These are phyloP conservation scores for Steinernema feltiae DNA, from an alignment of 1,140 invertebrate genomes.

Conservation along the genomic window DNA sequence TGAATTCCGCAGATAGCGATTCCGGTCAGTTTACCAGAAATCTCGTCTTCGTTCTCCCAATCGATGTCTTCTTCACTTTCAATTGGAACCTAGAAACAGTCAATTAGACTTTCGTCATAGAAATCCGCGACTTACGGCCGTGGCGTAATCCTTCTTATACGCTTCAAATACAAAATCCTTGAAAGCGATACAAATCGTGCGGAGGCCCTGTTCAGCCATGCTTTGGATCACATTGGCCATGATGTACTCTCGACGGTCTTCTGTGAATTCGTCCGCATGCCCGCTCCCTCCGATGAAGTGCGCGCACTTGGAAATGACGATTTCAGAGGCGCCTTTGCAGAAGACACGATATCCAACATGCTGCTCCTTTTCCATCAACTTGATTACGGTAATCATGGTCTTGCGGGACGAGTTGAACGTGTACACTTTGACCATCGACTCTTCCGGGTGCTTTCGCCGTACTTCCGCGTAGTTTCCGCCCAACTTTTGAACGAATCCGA, in stretches of 20 bases:
- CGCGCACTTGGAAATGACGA: constrained; percentile 58
- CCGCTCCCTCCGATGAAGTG: constrained; percentile 90
- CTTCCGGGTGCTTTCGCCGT: constrained; percentile 50
- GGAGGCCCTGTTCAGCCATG: constrained; percentile 93
- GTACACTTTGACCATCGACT: constrained; percentile 56
- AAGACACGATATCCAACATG: constrained; percentile 50
- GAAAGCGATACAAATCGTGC: constrained; percentile 69
- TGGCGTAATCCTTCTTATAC: constrained; percentile 23
- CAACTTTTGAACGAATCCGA: constrained; percentile 55
- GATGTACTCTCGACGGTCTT: constrained; percentile 82
- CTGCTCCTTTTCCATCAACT: constrained; percentile 58
- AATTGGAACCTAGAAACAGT: constrained; percentile 27
- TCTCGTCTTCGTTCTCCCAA: constrained; percentile 56
- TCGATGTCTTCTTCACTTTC: constrained; percentile 46
- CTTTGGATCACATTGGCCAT: constrained; percentile 92
- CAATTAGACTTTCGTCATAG: no score
- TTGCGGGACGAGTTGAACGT: constrained; percentile 58
- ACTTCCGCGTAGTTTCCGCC: constrained; percentile 50
- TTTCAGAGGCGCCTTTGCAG: constrained; percentile 55
- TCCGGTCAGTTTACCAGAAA: constrained; percentile 44
- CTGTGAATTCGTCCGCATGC: constrained; percentile 78
- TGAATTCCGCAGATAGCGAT: constrained; percentile 57
- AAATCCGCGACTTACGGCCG: constrained; percentile 41
- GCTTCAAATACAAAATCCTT: constrained; percentile 86
- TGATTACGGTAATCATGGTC: constrained; percentile 57